These are phyloP conservation scores for Dasypogon diadema DNA, from an alignment of 2,888 invertebrate genomes.

Conservation along the genomic window DNA sequence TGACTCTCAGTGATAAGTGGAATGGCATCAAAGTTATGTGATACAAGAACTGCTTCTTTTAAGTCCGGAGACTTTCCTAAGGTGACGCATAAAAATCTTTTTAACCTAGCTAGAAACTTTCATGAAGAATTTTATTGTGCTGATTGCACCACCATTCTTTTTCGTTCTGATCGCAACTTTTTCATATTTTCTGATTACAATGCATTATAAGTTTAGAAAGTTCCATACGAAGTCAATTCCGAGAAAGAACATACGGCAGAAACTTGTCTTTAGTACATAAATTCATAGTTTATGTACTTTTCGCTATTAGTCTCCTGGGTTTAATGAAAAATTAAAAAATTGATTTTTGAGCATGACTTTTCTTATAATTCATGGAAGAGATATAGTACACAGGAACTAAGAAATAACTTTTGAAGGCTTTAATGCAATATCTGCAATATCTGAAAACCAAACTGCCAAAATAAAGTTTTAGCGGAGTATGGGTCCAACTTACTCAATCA, in stretches of 20 bases:
- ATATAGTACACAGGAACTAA: too few species aligned
- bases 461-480: too few species aligned
- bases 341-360: too few species aligned
- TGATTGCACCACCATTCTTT: neutral
- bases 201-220: neutral
- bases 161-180: neutral
- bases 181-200: neutral
- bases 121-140: neutral
- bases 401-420: too few species aligned
- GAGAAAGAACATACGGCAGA: neutral
- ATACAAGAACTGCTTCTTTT: neutral
- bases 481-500: too few species aligned
- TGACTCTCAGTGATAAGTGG: neutral
- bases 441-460: too few species aligned
- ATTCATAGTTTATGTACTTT: too few species aligned
- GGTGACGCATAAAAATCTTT: neutral
- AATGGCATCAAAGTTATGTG: neutral
- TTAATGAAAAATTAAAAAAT: too few species aligned
- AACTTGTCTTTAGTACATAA: too few species aligned
- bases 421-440: too few species aligned
- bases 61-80: neutral
- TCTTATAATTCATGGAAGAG: too few species aligned
- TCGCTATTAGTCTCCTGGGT: too few species aligned
- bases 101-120: neutral
- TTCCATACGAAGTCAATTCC: neutral